phyloP scores from a whole-genome alignment of 2,888 invertebrate genomes.

The Eupithecia vulgata region DNA sequence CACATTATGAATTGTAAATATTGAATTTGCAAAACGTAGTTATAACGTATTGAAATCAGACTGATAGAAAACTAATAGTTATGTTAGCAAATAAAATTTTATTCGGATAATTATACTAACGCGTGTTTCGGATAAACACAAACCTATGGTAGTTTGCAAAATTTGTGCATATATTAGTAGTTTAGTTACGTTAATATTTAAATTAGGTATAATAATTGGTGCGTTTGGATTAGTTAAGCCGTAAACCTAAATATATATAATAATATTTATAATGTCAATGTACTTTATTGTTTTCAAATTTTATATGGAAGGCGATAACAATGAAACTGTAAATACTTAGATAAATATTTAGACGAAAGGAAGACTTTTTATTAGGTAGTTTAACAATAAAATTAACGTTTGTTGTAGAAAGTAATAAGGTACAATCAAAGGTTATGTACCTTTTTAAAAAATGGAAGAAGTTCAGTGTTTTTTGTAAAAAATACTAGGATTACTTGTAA shows the following conservation, averaged over 20 bases:
- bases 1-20: conserved; percentile 15
- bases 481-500: conserved; percentile 2
- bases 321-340: conserved; percentile 29
- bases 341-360: conserved; percentile 46
- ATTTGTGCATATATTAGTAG: background rate
- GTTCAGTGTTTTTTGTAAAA: conserved; percentile 33
- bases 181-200: background rate
- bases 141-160: background rate
- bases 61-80: conserved; percentile 63
- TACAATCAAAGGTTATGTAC: conserved; percentile 29
- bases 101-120: background rate
- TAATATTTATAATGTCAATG: background rate
- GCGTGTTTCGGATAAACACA: background rate
- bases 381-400: conserved; percentile 43
- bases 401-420: conserved; percentile 52
- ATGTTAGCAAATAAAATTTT: conserved; percentile 26
- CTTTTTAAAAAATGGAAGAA: background rate
- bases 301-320: background rate
- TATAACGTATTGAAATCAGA: conserved; percentile 70
- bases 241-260: background rate
- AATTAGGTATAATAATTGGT: background rate
- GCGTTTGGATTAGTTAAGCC: background rate
- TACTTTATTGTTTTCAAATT: conserved; percentile 6
- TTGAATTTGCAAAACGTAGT: conserved; percentile 35
- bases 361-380: conserved; percentile 52